phyloP scores from a whole-genome alignment of 2,113 vertebrate species.

The Elgaria multicarinata region DNA sequence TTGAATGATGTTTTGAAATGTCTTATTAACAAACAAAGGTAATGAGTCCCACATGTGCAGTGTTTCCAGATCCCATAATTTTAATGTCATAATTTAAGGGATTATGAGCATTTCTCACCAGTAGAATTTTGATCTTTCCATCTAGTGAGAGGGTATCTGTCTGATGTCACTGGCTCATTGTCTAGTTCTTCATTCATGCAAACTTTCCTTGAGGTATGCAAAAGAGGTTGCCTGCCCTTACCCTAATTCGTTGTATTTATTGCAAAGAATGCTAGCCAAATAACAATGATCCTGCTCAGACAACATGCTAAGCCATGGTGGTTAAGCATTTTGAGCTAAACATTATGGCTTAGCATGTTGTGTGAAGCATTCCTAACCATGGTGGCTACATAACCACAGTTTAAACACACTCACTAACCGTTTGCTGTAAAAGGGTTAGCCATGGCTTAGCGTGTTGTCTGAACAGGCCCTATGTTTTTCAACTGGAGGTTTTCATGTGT shows the following conservation, averaged over 20 bases:
- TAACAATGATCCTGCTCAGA: too few species aligned
- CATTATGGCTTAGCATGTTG: too few species aligned
- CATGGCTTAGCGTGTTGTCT: too few species aligned
- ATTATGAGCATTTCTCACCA: background rate
- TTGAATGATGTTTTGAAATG: background rate
- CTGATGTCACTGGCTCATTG: background rate
- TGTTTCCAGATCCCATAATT: background rate
- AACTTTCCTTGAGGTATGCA: background rate
- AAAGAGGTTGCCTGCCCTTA: background rate
- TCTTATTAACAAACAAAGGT: background rate
- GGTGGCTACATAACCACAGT: too few species aligned
- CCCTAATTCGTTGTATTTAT: conserved; percentile 3
- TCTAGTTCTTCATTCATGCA: background rate
- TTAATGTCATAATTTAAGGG: background rate
- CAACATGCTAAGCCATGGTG: too few species aligned
- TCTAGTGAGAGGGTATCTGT: background rate
- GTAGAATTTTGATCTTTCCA: background rate
- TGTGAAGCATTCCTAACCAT: too few species aligned
- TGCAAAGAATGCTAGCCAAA: background rate
- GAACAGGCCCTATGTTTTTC: background rate
- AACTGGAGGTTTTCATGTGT: background rate
- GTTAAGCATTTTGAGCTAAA: too few species aligned
- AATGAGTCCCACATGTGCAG: background rate
- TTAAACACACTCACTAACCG: too few species aligned
- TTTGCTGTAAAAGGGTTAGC: too few species aligned